Conservation (phyloP, 2,888 invertebrate genomes). For the Cerastis leucographa region DNA sequence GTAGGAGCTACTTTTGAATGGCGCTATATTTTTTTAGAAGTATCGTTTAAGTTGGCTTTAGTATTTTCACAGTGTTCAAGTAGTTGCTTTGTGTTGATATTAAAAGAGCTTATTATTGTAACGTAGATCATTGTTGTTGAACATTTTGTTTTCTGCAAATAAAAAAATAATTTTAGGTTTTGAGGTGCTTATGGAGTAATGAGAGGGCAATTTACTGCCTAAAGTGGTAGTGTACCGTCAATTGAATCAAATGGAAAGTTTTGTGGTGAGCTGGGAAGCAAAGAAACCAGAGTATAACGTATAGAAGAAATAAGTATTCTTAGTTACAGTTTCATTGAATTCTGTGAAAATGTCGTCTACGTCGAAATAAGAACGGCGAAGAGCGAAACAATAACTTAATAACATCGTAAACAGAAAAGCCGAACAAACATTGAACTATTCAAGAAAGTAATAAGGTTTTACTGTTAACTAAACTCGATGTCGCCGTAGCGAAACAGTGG, state of each 20-base stretch:
- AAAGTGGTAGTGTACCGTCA: slow-evolving; percentile 38
- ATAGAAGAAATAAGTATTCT: not conserved
- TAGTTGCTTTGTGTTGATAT: slow-evolving; percentile 66
- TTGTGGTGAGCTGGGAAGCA: slow-evolving; percentile 34
- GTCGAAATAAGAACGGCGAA: not conserved
- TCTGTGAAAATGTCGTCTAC: not conserved
- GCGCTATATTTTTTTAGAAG: not conserved
- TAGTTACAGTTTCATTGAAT: not conserved
- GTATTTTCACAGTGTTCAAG: slow-evolving; percentile 67
- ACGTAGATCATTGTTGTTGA: slow-evolving; percentile 50
- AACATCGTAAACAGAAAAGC: not conserved
- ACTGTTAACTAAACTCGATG: slow-evolving; percentile 8
- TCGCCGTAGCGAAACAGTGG: not conserved
- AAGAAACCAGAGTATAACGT: not conserved
- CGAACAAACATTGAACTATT: slow-evolving; percentile 21
- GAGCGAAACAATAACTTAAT: not conserved
- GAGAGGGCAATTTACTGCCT: slow-evolving; percentile 44
- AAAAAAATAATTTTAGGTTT: slow-evolving; percentile 44
- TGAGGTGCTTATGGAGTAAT: slow-evolving; percentile 39
- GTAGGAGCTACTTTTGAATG: slow-evolving; percentile 29
- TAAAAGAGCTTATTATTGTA: slow-evolving; percentile 61
- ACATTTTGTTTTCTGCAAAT: slow-evolving; percentile 52
- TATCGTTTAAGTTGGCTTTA: slow-evolving; percentile 29
- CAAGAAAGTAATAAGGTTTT: slow-evolving; percentile 24
- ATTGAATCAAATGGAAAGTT: slow-evolving; percentile 54